Conservation (phyloP, 2,113 vertebrate species). For the Ailurus styani region DNA sequence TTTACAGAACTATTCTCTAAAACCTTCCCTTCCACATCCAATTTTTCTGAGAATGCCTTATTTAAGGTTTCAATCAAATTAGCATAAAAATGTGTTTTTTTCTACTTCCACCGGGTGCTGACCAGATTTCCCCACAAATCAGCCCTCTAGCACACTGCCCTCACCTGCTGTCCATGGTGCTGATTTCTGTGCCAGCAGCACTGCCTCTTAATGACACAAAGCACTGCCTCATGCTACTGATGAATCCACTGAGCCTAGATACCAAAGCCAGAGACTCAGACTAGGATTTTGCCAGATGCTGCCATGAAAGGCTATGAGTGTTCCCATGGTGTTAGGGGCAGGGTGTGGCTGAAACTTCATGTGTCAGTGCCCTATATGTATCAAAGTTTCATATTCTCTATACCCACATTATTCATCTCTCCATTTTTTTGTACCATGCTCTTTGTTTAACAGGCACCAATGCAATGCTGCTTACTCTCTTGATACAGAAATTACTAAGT, state of each 20-base stretch:
- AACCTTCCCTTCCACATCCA: neutral
- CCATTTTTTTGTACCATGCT: neutral
- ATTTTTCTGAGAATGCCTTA: neutral
- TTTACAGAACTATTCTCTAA: neutral
- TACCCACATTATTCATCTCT: neutral
- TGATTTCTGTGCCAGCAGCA: neutral
- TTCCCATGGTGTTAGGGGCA: neutral
- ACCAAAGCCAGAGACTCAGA: neutral
- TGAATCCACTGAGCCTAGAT: neutral
- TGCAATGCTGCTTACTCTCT: neutral
- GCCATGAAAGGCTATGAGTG: neutral
- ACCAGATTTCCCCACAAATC: neutral
- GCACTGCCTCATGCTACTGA: neutral
- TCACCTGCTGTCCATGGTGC: conserved; percentile 56
- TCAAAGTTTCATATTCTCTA: neutral
- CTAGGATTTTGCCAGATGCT: neutral
- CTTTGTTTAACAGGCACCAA: neutral
- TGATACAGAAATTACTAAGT: neutral
- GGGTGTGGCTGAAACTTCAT: neutral
- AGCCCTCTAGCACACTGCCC: rapidly evolving
- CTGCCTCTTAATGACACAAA: neutral
- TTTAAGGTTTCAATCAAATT: neutral
- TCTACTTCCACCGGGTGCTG: neutral
- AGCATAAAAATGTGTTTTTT: neutral
- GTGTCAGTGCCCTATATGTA: neutral